phyloP scores from a whole-genome alignment of 2,113 vertebrate species.

The Typhlomys cinereus region DNA sequence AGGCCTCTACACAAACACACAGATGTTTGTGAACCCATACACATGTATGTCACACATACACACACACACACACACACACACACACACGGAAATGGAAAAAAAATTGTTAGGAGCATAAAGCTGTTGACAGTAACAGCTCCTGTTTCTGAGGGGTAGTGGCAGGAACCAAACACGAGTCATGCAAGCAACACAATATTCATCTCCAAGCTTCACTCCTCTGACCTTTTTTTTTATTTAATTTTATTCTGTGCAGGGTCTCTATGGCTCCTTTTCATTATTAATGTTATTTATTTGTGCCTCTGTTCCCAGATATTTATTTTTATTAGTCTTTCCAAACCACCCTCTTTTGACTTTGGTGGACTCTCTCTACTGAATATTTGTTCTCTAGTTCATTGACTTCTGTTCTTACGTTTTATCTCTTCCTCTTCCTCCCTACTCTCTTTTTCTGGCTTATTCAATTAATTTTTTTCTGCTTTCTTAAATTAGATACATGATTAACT shows the following conservation, averaged over 20 bases:
- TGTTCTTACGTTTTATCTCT: conserved; percentile 48
- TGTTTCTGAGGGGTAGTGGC: not conserved
- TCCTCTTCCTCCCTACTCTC: not conserved
- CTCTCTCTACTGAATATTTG: conserved; percentile 7
- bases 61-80: too few relatives aligned
- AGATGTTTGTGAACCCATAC: too few relatives aligned
- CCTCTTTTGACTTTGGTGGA: conserved; percentile 6
- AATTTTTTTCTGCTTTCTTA: conserved; percentile 26
- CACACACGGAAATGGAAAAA: too few relatives aligned
- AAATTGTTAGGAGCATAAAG: not conserved
- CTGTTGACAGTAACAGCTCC: not conserved
- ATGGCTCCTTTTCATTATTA: conserved; percentile 18
- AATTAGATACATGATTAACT: conserved; percentile 45
- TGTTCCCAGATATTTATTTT: conserved; percentile 29
- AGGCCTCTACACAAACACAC: too few relatives aligned
- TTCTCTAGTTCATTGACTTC: conserved; percentile 59
- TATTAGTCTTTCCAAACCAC: conserved; percentile 49
- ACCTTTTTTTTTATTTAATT: not conserved
- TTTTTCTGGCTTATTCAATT: conserved; percentile 35
- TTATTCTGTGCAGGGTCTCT: conserved; percentile 1
- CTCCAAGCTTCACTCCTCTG: not conserved
- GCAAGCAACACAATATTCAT: not conserved
- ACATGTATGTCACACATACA: too few relatives aligned
- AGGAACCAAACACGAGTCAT: not conserved
- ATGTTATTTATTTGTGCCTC: not conserved